Conservation (phyloP, 1,140 invertebrate species). For the Lepidurus couesii region DNA sequence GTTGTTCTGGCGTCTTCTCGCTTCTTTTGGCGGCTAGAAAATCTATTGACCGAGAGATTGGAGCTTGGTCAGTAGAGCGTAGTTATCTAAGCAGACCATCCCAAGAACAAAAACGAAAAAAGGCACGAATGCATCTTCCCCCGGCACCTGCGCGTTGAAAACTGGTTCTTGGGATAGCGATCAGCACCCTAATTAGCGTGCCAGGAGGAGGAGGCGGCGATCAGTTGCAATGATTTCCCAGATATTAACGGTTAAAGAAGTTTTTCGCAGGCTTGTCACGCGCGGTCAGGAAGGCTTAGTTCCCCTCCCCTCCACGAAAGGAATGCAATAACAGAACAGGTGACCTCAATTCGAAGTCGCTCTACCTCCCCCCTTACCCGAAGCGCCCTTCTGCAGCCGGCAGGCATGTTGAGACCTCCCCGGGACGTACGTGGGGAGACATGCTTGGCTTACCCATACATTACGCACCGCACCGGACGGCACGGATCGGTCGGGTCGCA, state of each 20-base stretch:
- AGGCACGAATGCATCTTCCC: no score
- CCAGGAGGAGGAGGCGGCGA: no score
- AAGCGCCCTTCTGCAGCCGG: background rate
- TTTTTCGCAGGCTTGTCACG: background rate
- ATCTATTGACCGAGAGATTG: background rate
- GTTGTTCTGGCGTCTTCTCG: background rate
- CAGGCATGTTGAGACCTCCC: background rate
- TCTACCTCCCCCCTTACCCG: background rate
- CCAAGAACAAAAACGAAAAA: no score
- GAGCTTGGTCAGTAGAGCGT: no score
- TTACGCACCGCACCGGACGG: background rate
- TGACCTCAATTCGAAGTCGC: background rate
- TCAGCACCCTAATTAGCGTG: no score
- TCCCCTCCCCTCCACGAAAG: background rate
- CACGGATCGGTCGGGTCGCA: background rate
- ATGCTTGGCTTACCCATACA: background rate
- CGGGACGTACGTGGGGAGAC: background rate
- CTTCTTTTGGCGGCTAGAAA: background rate
- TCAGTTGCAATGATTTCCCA: no score
- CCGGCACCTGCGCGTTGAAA: no score
- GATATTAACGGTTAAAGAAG: background rate
- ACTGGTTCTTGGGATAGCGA: no score
- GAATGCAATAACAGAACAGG: background rate
- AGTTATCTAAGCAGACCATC: no score
- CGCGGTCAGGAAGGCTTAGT: no score